Percentiles rank a stretch among this genome's conserved stretches.
Evolutionary conservation across 2,888 invertebrate genomes (phyloP).

Genomic region (Epistrophella euchroma): DNA sequence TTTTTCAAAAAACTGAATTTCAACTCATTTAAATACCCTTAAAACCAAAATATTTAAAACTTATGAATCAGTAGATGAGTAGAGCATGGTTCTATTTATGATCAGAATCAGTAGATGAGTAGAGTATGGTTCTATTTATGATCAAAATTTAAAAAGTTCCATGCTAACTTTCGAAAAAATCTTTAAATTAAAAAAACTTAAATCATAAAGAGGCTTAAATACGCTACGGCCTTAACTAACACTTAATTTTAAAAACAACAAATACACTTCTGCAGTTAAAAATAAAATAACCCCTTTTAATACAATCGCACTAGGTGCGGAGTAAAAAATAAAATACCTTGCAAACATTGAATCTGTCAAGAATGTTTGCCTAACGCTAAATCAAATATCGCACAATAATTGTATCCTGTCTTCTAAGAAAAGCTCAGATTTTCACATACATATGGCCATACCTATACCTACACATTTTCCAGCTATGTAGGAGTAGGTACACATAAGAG

Average conservation of each 20-base stretch:
- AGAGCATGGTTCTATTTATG: too few species aligned
- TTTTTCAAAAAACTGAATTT: too few species aligned
- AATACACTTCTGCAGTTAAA: background rate
- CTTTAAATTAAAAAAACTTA: too few species aligned
- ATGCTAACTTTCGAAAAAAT: too few species aligned
- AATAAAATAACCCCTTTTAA: slow-evolving; percentile 6
- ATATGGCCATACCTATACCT: slow-evolving; percentile 3
- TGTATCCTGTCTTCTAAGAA: slow-evolving; percentile 56
- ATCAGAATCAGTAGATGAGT: too few species aligned
- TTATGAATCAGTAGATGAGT: too few species aligned
- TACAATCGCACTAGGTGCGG: background rate
- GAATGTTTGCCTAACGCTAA: slow-evolving; percentile 71
- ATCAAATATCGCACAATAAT: slow-evolving; percentile 72
- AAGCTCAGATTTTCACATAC: slow-evolving; percentile 47
- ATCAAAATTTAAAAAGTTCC: too few species aligned
- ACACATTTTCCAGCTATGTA: background rate
- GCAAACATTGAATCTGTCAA: slow-evolving; percentile 53
- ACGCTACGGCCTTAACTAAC: background rate
- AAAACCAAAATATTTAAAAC: too few species aligned
- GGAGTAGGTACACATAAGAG: too few species aligned
- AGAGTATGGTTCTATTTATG: too few species aligned
- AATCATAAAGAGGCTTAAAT: too few species aligned
- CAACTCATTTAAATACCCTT: too few species aligned
- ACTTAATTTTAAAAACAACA: background rate
- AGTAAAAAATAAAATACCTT: slow-evolving; percentile 24